Evolutionary conservation across 1,140 invertebrate species (phyloP).

Genomic region (Mya arenaria): DNA sequence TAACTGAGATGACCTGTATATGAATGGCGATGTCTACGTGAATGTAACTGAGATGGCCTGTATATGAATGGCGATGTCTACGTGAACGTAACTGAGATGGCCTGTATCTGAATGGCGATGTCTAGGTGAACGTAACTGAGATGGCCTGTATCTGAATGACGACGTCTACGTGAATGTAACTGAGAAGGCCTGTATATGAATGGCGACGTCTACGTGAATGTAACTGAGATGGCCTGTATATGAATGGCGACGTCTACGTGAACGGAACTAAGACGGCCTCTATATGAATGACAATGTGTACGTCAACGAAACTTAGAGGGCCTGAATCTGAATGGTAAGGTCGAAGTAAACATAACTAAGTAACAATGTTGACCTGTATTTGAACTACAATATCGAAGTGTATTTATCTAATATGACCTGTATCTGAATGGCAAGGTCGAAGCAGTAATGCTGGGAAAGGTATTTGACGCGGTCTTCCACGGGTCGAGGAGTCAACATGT

Average conservation of each 20-base stretch:
- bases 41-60: too few relatives aligned
- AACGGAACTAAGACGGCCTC: neutral
- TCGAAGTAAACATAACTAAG: neutral
- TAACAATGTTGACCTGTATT: neutral
- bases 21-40: too few relatives aligned
- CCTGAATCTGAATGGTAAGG: neutral
- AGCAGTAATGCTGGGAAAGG: constrained; percentile 1
- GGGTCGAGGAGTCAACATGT: constrained; percentile 28
- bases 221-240: neutral
- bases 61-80: too few relatives aligned
- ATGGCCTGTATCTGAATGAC: too few relatives aligned
- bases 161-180: too few relatives aligned
- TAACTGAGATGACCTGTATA: too few relatives aligned
- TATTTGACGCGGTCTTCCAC: constrained; percentile 10
- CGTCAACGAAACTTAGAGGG: neutral
- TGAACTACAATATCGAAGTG: too few relatives aligned
- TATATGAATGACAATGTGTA: neutral
- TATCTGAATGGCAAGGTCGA: constrained; percentile 24
- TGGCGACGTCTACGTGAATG: too few relatives aligned
- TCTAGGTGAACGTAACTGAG: too few relatives aligned
- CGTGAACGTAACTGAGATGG: too few relatives aligned
- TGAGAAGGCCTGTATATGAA: too few relatives aligned
- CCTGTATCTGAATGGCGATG: too few relatives aligned
- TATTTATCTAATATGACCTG: constrained; percentile 10
- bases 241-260: neutral